Evolutionary conservation across 2,888 invertebrate genomes (phyloP).

Genomic region (Agriopis leucophaearia): DNA sequence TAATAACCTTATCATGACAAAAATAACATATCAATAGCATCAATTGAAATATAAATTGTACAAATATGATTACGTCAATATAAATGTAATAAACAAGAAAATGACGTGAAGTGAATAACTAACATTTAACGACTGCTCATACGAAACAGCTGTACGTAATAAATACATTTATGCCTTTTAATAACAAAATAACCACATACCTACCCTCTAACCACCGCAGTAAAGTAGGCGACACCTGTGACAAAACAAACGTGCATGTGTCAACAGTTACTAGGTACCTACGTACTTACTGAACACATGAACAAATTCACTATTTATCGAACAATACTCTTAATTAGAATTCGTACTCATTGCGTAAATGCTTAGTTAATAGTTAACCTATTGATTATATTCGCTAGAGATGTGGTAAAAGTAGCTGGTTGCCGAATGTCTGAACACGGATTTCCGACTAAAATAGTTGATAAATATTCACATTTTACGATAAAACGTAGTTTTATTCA

Average conservation of each 20-base stretch:
- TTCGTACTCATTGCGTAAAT: slow-evolving; percentile 47
- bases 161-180: background rate
- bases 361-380: slow-evolving; percentile 40
- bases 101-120: slow-evolving; percentile 2
- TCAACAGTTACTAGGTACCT: background rate
- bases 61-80: background rate
- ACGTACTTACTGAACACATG: slow-evolving; percentile 2
- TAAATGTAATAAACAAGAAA: background rate
- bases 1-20: too few species aligned
- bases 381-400: slow-evolving; percentile 29
- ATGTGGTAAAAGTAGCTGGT: slow-evolving; percentile 1
- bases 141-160: slow-evolving; percentile 8
- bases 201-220: slow-evolving; percentile 7
- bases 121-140: background rate
- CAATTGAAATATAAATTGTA: background rate
- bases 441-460: background rate
- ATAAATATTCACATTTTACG: background rate
- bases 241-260: slow-evolving; percentile 1
- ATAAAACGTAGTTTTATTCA: background rate
- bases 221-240: slow-evolving; percentile 1
- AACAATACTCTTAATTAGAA: slow-evolving; percentile 55
- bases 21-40: too few species aligned
- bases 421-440: slow-evolving; percentile 2
- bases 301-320: slow-evolving; percentile 30
- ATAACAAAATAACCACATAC: slow-evolving; percentile 5